phyloP scores from a whole-genome alignment of 1,140 invertebrate genomes.

The Leptopilina clavipes region DNA sequence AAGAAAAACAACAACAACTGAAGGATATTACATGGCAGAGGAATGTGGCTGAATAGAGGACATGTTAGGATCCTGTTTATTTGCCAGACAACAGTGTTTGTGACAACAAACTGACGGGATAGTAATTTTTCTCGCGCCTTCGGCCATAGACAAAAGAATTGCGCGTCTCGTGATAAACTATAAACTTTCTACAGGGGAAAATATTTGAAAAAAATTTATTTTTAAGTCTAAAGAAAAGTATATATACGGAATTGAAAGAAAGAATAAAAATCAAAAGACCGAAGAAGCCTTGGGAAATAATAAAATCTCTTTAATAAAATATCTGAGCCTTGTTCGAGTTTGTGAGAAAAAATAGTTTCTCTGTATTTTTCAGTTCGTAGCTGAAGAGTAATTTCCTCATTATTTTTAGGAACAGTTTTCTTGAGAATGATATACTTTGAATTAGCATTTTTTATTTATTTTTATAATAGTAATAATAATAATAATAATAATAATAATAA shows the following conservation, averaged over 20 bases:
- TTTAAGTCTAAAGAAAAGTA: neutral
- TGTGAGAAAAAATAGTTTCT: too few relatives aligned
- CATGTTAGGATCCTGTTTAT: constrained; percentile 49
- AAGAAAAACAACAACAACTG: constrained; percentile 34
- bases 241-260: too few relatives aligned
- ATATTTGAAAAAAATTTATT: constrained; percentile 34
- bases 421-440: too few relatives aligned
- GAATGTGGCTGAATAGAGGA: constrained; percentile 21
- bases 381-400: too few relatives aligned
- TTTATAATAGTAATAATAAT: too few relatives aligned
- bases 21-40: constrained; percentile 40
- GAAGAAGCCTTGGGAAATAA: neutral
- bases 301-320: neutral
- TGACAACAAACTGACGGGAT: constrained; percentile 54
- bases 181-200: constrained; percentile 44
- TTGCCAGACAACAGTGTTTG: constrained; percentile 53
- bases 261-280: neutral
- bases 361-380: too few relatives aligned
- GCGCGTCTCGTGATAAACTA: constrained; percentile 47
- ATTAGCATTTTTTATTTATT: too few relatives aligned
- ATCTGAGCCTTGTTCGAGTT: too few relatives aligned
- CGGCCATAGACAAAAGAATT: constrained; percentile 61
- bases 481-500: too few relatives aligned
- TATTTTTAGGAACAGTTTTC: too few relatives aligned
- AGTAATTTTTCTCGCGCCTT: constrained; percentile 63